Evolutionary conservation across 2,797 vertebrate genomes (phyloP).

Genomic region (Lindbergichthys nudifrons): DNA sequence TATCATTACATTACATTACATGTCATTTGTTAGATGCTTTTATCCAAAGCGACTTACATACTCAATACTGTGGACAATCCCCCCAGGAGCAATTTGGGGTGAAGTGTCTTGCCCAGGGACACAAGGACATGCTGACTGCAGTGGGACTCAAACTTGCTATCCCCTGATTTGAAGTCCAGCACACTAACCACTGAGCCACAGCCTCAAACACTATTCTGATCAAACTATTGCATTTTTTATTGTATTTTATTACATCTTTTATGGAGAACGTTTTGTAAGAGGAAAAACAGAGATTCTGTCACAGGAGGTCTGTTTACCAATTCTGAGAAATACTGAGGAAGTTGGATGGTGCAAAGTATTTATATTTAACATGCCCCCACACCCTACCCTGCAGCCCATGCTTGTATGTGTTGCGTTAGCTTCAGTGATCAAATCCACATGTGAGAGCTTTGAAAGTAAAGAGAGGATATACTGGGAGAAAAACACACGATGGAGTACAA

Average conservation of each 20-base stretch:
- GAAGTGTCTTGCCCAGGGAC: no score
- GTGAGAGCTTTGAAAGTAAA: slow-evolving; percentile 60
- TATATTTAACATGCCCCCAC: slow-evolving; percentile 58
- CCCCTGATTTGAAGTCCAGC: no score
- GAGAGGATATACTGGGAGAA: slow-evolving; percentile 37
- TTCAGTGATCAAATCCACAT: slow-evolving; percentile 80
- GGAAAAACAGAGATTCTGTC: slow-evolving; percentile 18
- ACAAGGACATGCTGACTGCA: no score
- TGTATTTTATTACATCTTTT: not conserved
- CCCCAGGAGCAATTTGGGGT: no score
- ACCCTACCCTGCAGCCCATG: slow-evolving; percentile 51
- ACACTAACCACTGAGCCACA: no score
- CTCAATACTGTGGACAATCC: no score
- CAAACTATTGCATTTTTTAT: slow-evolving; percentile 17
- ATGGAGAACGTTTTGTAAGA: slow-evolving; percentile 6
- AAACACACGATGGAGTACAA: slow-evolving; percentile 58
- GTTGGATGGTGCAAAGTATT: slow-evolving; percentile 48
- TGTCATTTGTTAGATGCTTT: no score
- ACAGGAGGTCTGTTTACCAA: slow-evolving; percentile 45
- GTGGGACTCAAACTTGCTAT: no score
- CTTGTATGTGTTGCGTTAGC: slow-evolving; percentile 72
- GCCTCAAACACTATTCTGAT: slow-evolving; percentile 2
- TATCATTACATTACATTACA: not conserved
- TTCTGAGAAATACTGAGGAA: slow-evolving; percentile 66
- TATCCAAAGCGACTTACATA: no score